These are phyloP conservation scores for Nyctalus aviator DNA, from an alignment of 2,797 vertebrate genomes.

Conservation along the genomic window DNA sequence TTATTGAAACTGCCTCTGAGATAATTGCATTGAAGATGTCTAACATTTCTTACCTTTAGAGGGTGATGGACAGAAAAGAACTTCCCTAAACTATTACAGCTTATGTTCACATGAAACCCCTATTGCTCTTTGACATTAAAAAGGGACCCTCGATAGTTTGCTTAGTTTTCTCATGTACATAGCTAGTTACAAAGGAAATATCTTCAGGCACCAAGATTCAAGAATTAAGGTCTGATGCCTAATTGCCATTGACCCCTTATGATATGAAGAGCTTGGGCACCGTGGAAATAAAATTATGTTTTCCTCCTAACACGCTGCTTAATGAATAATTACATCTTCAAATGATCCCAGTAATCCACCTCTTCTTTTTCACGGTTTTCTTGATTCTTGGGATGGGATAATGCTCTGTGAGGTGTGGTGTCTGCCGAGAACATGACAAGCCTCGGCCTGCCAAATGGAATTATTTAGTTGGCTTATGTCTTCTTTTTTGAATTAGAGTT, in stretches of 20 bases:
- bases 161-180: not conserved
- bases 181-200: not conserved
- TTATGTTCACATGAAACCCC: not conserved
- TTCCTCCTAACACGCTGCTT: constrained; percentile 38
- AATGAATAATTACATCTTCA: constrained; percentile 31
- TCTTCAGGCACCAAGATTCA: not conserved
- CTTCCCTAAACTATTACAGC: not conserved
- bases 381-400: constrained; percentile 31
- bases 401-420: not conserved
- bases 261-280: not conserved
- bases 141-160: not conserved
- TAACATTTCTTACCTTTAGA: not conserved
- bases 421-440: constrained; percentile 36
- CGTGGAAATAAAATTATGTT: constrained; percentile 56
- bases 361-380: constrained; percentile 33
- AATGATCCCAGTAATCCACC: not conserved
- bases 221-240: constrained; percentile 22
- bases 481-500: constrained; percentile 52
- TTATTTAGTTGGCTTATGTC: constrained; percentile 54
- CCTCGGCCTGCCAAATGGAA: constrained; percentile 39
- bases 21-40: not conserved
- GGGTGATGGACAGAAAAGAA: not conserved
- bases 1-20: not conserved
- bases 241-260: not conserved
- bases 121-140: constrained; percentile 16